Evolutionary conservation across 2,888 invertebrate species (phyloP).

Genomic region (Archips crataeganus): DNA sequence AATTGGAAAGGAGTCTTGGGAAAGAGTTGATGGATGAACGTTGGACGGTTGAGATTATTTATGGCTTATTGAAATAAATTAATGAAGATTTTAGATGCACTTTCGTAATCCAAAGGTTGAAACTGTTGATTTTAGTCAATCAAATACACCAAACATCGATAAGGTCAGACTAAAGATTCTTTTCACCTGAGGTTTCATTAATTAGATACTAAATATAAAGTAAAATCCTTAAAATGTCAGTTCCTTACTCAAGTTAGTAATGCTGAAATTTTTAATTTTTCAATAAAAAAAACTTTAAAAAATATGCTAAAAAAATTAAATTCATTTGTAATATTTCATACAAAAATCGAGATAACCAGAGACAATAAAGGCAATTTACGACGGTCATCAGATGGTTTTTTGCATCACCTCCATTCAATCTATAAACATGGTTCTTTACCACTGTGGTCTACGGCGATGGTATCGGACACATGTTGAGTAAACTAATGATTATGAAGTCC

Average conservation of each 20-base stretch:
- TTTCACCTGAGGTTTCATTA: no score
- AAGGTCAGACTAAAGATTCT: no score
- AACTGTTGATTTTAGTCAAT: no score
- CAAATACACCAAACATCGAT: no score
- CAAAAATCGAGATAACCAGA: constrained; percentile 33
- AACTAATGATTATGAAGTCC: constrained; percentile 69
- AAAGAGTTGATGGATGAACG: constrained; percentile 75
- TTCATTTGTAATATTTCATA: constrained; percentile 39
- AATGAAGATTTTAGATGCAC: not conserved
- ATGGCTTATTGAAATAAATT: not conserved
- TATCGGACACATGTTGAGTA: constrained; percentile 80
- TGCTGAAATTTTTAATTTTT: no score
- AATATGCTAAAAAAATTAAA: not conserved
- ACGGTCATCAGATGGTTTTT: constrained; percentile 53
- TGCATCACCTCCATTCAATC: constrained; percentile 48
- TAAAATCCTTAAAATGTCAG: no score
- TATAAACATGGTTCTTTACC: constrained; percentile 72
- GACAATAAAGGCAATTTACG: constrained; percentile 29
- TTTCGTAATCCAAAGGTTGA: no score
- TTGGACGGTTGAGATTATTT: constrained; percentile 32
- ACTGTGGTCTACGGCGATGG: constrained; percentile 56
- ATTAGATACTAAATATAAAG: no score
- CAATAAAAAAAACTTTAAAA: no score
- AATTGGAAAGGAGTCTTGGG: constrained; percentile 50
- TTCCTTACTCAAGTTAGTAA: no score